Evolutionary conservation across 2,797 vertebrate genomes (phyloP).

Genomic region (Fratercula arctica): DNA sequence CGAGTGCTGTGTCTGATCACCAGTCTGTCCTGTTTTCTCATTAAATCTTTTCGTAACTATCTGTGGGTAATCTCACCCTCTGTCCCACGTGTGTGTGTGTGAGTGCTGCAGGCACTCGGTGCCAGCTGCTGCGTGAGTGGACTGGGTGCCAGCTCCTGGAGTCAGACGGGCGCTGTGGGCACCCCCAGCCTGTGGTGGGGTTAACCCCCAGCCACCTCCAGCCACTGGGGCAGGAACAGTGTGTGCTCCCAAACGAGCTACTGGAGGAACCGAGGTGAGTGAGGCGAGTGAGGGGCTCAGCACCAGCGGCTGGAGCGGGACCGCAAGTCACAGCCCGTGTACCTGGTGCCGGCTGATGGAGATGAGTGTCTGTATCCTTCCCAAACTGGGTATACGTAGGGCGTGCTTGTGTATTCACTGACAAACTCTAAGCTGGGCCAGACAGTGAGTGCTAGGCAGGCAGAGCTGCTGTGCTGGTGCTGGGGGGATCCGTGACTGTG

Average conservation of each 20-base stretch:
- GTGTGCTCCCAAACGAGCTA: neutral
- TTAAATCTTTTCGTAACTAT: neutral
- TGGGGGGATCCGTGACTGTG: neutral
- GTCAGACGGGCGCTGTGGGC: neutral
- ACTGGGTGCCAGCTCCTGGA: neutral
- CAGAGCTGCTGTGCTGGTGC: neutral
- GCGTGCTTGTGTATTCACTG: neutral
- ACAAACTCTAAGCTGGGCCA: neutral
- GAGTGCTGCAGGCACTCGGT: neutral
- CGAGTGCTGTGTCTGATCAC: neutral
- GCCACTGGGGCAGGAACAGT: neutral
- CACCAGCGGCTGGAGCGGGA: rapidly evolving
- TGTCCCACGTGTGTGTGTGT: too few relatives aligned
- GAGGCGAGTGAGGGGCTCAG: neutral
- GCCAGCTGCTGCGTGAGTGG: neutral
- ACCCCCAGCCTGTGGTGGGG: too few relatives aligned
- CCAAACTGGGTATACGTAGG: neutral
- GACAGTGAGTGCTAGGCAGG: neutral
- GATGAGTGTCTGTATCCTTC: too few relatives aligned
- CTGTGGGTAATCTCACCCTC: neutral
- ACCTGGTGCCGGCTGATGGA: neutral
- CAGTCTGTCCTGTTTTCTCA: neutral
- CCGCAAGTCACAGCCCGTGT: rapidly evolving
- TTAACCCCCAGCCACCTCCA: neutral
- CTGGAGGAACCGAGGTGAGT: neutral